A percentile compares a stretch with the other conserved stretches of the same genome.
These are phyloP conservation scores for Sitodiplosis mosellana DNA, from an alignment of 1,140 invertebrate genomes.

Conservation along the genomic window DNA sequence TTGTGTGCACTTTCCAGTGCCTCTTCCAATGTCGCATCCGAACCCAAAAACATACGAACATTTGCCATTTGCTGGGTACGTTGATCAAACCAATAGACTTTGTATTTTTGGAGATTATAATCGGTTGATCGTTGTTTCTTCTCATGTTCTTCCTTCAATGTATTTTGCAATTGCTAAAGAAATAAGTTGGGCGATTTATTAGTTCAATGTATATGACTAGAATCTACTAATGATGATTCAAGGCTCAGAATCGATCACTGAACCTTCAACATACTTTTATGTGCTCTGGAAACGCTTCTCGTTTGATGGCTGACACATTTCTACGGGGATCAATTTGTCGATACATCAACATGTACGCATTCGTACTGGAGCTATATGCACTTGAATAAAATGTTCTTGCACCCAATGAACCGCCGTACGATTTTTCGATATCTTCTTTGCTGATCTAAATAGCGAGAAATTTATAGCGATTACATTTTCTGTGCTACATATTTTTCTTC, in stretches of 20 bases:
- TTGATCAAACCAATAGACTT: constrained; percentile 43
- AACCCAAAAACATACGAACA: constrained; percentile 31
- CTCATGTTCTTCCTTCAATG: not conserved
- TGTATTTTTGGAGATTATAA: not conserved
- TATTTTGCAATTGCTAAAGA: constrained; percentile 32
- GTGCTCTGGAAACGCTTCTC: constrained; percentile 54
- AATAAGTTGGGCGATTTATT: not conserved
- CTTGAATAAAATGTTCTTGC: constrained; percentile 50
- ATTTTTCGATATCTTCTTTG: constrained; percentile 64
- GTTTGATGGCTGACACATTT: constrained; percentile 47
- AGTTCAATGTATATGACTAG: too few relatives aligned
- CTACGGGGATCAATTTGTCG: constrained; percentile 54
- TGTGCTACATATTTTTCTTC: too few relatives aligned
- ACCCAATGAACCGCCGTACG: constrained; percentile 52
- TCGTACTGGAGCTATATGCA: constrained; percentile 64
- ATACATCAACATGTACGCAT: constrained; percentile 90
- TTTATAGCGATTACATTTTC: too few relatives aligned
- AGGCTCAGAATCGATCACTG: too few relatives aligned
- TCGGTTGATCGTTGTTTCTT: not conserved
- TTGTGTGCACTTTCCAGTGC: constrained; percentile 37
- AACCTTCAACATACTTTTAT: constrained; percentile 28
- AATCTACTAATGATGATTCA: too few relatives aligned
- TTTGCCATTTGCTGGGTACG: constrained; percentile 30
- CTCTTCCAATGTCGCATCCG: constrained; percentile 35
- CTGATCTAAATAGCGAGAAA: constrained; percentile 60